Conservation (phyloP, 2,113 vertebrate species). For the Callocephalon fimbriatum region DNA sequence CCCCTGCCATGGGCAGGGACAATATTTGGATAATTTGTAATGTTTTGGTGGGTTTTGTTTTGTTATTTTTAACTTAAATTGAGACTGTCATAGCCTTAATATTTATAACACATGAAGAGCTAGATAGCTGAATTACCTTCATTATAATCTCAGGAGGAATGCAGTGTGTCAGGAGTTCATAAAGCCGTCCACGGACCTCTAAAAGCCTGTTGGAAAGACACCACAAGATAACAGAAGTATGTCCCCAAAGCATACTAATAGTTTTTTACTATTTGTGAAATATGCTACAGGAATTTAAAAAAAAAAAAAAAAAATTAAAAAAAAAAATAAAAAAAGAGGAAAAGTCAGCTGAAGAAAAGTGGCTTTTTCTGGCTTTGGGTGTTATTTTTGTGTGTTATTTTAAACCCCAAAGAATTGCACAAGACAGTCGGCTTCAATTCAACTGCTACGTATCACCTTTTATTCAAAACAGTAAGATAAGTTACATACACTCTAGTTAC, state of each 20-base stretch:
- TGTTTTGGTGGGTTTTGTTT: background rate
- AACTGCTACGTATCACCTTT: background rate
- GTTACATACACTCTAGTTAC: background rate
- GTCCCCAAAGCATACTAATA: background rate
- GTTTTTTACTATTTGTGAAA: background rate
- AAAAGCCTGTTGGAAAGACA: slow-evolving; percentile 84
- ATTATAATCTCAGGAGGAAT: slow-evolving; percentile 96
- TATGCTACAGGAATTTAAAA: background rate
- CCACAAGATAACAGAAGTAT: background rate
- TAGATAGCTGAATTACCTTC: slow-evolving; percentile 82
- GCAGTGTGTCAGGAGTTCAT: slow-evolving; percentile 96
- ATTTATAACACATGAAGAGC: background rate
- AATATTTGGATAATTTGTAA: background rate
- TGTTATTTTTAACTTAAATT: background rate
- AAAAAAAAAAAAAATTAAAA: background rate
- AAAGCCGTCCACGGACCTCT: slow-evolving; percentile 92
- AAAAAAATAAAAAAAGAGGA: background rate
- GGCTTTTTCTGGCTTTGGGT: background rate
- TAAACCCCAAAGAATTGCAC: background rate
- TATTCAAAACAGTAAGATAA: background rate
- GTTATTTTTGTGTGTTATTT: background rate
- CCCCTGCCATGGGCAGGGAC: no score
- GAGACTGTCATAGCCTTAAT: background rate
- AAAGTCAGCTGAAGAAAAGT: background rate
- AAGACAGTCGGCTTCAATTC: background rate